Evolutionary conservation across 2,888 invertebrate species (phyloP), one percentile per base, ranked within the genome.

Genomic region (Lathronympha strigana): DNA sequence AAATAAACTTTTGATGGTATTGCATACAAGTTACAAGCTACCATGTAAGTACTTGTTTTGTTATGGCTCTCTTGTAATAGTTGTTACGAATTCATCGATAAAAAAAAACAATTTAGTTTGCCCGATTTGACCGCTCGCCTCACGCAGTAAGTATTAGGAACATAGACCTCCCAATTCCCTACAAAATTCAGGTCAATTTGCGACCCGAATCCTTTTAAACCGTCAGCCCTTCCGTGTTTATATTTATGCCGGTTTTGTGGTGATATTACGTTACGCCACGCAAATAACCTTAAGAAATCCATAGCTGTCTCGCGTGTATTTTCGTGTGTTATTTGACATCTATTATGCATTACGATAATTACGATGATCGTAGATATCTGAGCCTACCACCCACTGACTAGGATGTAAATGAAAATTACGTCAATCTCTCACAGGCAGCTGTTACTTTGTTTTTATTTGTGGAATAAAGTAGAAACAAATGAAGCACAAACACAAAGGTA

Each of bases 111-210:
- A 2, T 8, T 43, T 43, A 11, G 19, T 43, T 43, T 43, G 21
- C 4, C 0, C 21, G 21, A 19, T 21, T 43, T 4, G 19, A 43
- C 9, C 21, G n/a, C 19, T 40, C 40, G 15, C 17, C n/a, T 43
- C 19, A 6, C 23, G n/a, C 23, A 6, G 3, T 13, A 11, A 13
- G 21, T 11, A 11, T 1, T 45, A 21, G 21, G 47, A 45, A 45
- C n/a, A 45, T 13, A 19, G 13, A 6, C 47, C n/a, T 23, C 47
- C 58, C 73, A 70, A 69, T 76, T 70, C 72, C 74, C 75, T 73
- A 66, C 70, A 73, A 73, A 80, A 86, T 84, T 83, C 81, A 71
- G 85, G 85, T 86, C 84, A 85, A 86, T 84, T 84, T 83, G 76
- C 75, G 70, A 71, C 73, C 77, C 75, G 66, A 61, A 72, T 66